These are phyloP conservation scores for Agelastica alni DNA, from an alignment of 2,888 invertebrate genomes.

Conservation along the genomic window DNA sequence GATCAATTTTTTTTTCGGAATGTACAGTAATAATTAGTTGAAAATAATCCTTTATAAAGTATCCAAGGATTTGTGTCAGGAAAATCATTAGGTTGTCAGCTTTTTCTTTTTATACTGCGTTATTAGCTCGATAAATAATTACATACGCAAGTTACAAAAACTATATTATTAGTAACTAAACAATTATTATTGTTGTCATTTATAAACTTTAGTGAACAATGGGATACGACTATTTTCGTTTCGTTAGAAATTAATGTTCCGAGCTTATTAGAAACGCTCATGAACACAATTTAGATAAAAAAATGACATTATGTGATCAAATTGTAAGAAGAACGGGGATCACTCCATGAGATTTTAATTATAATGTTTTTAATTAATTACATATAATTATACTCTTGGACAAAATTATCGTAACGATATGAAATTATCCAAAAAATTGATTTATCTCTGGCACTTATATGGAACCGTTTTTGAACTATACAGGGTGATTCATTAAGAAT, in stretches of 20 bases:
- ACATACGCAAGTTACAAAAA: constrained; percentile 1
- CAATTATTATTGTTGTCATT: not conserved
- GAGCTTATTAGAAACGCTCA: too few relatives aligned
- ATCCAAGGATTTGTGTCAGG: constrained; percentile 12
- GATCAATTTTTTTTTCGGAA: constrained; percentile 9
- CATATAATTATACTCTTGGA: too few relatives aligned
- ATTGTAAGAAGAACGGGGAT: too few relatives aligned
- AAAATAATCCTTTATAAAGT: constrained; percentile 8
- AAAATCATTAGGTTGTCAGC: constrained; percentile 14
- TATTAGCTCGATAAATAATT: not conserved
- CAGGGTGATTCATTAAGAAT: too few relatives aligned
- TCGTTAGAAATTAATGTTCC: not conserved
- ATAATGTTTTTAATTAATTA: too few relatives aligned
- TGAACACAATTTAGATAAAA: too few relatives aligned
- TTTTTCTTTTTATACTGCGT: not conserved
- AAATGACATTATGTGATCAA: too few relatives aligned
- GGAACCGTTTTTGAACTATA: too few relatives aligned
- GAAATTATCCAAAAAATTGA: too few relatives aligned
- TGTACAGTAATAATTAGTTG: constrained; percentile 8
- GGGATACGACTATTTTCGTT: not conserved
- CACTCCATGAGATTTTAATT: too few relatives aligned
- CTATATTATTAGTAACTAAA: not conserved
- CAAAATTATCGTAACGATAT: too few relatives aligned
- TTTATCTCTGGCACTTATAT: too few relatives aligned
- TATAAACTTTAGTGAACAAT: not conserved